A percentile compares a stretch with the other conserved stretches of the same genome.
These are phyloP conservation scores for Cheirogaleus major DNA, from an alignment of 2,797 vertebrate species.

Conservation along the genomic window DNA sequence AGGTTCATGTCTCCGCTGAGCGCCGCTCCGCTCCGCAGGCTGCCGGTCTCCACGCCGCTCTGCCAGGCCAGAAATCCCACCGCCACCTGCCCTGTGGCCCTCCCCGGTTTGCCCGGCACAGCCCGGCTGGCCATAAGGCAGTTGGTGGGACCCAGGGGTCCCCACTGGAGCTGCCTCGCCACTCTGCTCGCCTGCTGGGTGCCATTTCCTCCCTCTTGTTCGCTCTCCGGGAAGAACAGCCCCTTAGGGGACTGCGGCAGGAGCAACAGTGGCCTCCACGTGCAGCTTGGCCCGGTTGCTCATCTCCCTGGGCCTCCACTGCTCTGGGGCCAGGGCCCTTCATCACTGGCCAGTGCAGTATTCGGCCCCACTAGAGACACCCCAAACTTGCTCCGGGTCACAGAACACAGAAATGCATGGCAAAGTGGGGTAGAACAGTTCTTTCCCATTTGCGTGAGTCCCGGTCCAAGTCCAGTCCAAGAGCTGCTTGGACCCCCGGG, in stretches of 20 bases:
- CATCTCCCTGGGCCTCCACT: neutral
- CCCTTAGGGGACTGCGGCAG: neutral
- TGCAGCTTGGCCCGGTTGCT: neutral
- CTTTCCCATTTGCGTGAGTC: neutral
- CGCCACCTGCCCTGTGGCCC: rapidly evolving
- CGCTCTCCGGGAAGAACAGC: neutral
- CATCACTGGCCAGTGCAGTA: neutral
- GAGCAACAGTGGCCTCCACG: neutral
- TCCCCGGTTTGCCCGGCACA: rapidly evolving
- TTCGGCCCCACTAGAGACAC: neutral
- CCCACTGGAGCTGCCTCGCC: rapidly evolving
- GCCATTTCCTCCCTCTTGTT: neutral
- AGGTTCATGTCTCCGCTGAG: neutral
- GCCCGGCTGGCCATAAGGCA: neutral
- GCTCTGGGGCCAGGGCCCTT: neutral
- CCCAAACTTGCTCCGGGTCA: neutral
- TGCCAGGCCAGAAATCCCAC: neutral
- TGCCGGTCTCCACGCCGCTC: neutral
- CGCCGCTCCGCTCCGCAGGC: neutral
- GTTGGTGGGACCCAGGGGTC: neutral
- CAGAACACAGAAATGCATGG: rapidly evolving
- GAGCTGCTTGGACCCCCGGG: neutral
- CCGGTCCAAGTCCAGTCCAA: no score
- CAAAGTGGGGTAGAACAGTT: neutral
- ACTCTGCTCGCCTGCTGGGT: neutral